Evolutionary conservation across 2,113 vertebrate genomes (phyloP), one percentile per base, ranked within the genome.

Genomic region (Alces alces): DNA sequence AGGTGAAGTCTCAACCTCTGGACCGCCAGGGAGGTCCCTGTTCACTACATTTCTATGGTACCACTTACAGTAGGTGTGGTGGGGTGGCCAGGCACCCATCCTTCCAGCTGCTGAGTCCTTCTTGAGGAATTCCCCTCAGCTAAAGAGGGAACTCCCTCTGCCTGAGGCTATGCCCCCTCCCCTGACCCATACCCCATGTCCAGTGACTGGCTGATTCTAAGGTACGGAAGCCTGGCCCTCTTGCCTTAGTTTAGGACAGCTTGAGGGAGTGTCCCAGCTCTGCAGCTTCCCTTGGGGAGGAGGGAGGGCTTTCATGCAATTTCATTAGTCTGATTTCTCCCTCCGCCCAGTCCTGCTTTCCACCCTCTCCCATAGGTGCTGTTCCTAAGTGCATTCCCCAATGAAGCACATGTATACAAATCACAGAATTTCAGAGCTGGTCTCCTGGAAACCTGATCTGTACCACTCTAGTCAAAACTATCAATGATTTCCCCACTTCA

Each of bases 371-470:
- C 8, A 45, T 2, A 14, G 33, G 78, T 83, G 43, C 14, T 64
- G 25, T 30, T 76, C 78, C n/a, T 28, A 27, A 50, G 66, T 33
- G 15, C 19, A 23, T 3, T 87, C 23, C 23, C 50, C 76, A 94
- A 2, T 17, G 86, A 90, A 91, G 60, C 47, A 92, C 21, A 27
- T 88, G 30, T 23, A 27, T 55, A n/a, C 27, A 50, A 57, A 47
- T 82, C 86, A 79, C 80, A 66, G 61, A 70, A 86, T 83, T 79
- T n/a, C 28, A 58, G 43, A 73, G 39, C 55, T 84, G 52, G 3
- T 95, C 57, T 96, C 83, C 87, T 84, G 39, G 70, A 94, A 79
- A 91, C 55, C n/a, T 86, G 73, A 87, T 90, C 83, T 70, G 52
- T 36, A 79, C 16, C 39, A 47, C 15, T 50, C 83, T 89, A 55